Base-by-base conservation (phyloP, 2,797 vertebrate species). In the Pseudochirops cupreus region DNA sequence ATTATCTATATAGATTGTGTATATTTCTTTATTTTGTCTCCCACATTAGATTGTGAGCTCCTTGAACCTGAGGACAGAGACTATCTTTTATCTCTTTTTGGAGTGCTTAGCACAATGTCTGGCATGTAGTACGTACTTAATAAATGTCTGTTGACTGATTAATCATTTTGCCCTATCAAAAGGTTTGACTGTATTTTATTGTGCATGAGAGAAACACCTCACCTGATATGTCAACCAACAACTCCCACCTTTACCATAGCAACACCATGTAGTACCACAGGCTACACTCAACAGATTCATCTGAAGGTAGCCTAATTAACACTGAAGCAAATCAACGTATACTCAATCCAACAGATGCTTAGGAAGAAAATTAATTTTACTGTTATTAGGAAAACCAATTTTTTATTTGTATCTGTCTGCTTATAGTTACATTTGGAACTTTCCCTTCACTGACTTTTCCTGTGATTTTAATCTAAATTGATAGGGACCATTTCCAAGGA, bases 351-450 rank as follows among this genome's bases (percentile, higher is more conserved):
- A 97, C 1, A 91, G 50, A 93, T 82, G n/a, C 14, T 91, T 96
- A 67, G 87, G 16, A 94, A 56, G 46, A 28, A 94, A 94, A 57
- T 26, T 87, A 94, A 92, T 92, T 92, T 57, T 54, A 13, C 92
- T 92, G 82, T 89, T 87, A 62, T 74, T 31, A 95, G 93, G 56
- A 92, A 94, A 95, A 94, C 46, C 94, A 93, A 93, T 93, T 92
- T 95, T 95, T 62, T 53, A 53, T 53, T 53, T 53, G 5, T 53
- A 53, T 53, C 52, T 53, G n/a, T n/a, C n/a, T n/a, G n/a, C n/a
- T n/a, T n/a, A n/a, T 57, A 31, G n/a, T 94, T 59, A 93, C 56
- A 82, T 74, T 52, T 91, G 5, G 91, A 67, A 59, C 53, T 14
- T 56, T 92, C 39, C 28, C 33, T 74, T 3, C 29, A 93, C 31